A percentile compares a stretch with the other conserved stretches of the same genome.
Evolutionary conservation across 2,888 invertebrate species (phyloP).

Genomic region (Macaria notata): DNA sequence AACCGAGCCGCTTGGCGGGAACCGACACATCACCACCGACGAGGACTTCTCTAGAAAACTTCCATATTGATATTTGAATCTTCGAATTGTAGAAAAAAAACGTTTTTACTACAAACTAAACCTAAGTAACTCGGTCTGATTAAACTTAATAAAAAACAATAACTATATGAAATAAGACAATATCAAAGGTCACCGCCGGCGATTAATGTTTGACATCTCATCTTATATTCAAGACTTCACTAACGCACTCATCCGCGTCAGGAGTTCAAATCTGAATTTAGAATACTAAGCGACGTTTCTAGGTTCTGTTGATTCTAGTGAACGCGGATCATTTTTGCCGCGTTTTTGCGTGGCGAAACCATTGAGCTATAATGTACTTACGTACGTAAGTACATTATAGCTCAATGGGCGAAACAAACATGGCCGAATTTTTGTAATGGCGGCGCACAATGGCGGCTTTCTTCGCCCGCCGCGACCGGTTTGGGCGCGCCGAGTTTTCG

Average conservation of each 20-base stretch:
- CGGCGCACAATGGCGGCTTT: constrained; percentile 62
- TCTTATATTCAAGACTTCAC: constrained; percentile 38
- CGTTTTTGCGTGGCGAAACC: constrained; percentile 62
- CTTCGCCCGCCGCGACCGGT: constrained; percentile 61
- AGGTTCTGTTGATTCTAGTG: constrained; percentile 45
- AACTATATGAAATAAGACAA: too few species aligned
- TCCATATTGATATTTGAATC: too few species aligned
- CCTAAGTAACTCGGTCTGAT: too few species aligned
- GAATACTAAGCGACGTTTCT: constrained; percentile 45
- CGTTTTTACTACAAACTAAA: too few species aligned
- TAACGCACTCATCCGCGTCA: constrained; percentile 42
- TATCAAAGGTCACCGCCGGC: too few species aligned
- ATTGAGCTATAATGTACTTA: too few species aligned
- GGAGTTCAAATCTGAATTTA: constrained; percentile 44
- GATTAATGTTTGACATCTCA: constrained; percentile 33
- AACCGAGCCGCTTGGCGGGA: background rate
- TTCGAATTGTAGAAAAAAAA: too few species aligned
- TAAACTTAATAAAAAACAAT: too few species aligned
- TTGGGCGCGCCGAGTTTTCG: constrained; percentile 56
- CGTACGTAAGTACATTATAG: too few species aligned
- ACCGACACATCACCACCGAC: background rate
- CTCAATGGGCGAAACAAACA: constrained; percentile 66
- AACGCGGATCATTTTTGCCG: constrained; percentile 59
- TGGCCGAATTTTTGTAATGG: constrained; percentile 76
- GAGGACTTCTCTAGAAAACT: too few species aligned